Base-by-base conservation (phyloP, 2,113 vertebrate genomes). In the Melospiza georgiana region DNA sequence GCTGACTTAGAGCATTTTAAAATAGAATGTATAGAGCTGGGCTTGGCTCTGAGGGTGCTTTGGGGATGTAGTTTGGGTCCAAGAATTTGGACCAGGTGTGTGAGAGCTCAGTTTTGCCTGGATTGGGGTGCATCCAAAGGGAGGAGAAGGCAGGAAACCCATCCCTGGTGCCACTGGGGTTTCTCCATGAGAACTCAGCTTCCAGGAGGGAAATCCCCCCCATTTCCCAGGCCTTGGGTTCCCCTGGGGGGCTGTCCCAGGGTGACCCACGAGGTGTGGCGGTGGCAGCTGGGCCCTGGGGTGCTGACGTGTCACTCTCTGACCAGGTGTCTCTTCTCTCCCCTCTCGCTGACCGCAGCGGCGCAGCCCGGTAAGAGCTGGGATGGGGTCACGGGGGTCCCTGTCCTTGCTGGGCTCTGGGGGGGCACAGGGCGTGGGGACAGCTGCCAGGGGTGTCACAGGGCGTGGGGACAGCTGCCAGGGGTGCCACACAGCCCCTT, bases 251-350 rank as follows among this genome's bases (percentile, higher is more conserved):
- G 48, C 17, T 54, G 3, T 44, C 15, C 44, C 22, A 0, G 37
- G 28, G 35, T 19, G 67, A 2, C 30, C 41, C 49, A 2, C 3
- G 1, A 11, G 54, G 65, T 6, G 78, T 4, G 78, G 30, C 2
- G 91, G 66, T 2, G 89, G 62, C 62, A 0, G 6, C 1, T n/a
- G 92, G 86, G 87, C 4, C 9, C 35, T 5, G 84, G 90, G 87
- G 80, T 0, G 92, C 98, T 99, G 98, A 99, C 98, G 97, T 98
- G 97, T 99, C 94, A 88, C 98, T 99, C 98, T 99, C 99, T 99
- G 99, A 99, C 98, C 98, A 99, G 99, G 98, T 99, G 87, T 99
- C 98, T 99, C 97, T 99, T 99, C 99, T 99, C 99, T 99, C 98
- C 99, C 98, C 98, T 99, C 99, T 98, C 98, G 99, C 99, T 99